Base-by-base conservation (phyloP, 2,113 vertebrate species). In the Oenanthe melanoleuca region DNA sequence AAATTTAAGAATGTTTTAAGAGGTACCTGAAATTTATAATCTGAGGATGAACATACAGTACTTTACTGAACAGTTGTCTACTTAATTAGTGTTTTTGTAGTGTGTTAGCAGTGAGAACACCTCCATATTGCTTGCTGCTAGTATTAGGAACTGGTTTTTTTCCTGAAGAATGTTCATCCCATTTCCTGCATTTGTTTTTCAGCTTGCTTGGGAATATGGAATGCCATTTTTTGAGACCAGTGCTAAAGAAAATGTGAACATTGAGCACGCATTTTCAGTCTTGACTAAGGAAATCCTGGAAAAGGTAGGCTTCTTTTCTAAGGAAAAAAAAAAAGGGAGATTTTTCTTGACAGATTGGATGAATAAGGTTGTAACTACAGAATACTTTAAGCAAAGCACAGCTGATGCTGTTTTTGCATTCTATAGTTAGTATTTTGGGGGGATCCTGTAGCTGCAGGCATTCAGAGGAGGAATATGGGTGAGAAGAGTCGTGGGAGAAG, bases 211-310 rank as follows among this genome's bases (percentile, higher is more conserved):
- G 98, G 98, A 98, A 73, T 95, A 96, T 44, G 97, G 97, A 72
- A 96, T 98, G 92, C 97, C 94, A 25, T 98, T 98, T 94, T 98
- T 97, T 96, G 98, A 98, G 89, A 98, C 98, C 63, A 98, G 98
- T 84, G 98, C 98, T 82, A 98, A 97, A 89, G 92, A 98, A 70
- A 97, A 98, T 20, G 92, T 97, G 86, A 98, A 98, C 74, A 97
- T 98, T 92, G 98, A 98, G 47, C 78, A 97, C 4, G 97, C 98
- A 20, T 98, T 98, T 95, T 95, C 88, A 75, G 45, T 94, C 61
- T 88, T 98, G 89, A 97, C 89, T 49, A 61, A 93, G 44, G 95
- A 97, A 80, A 98, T 98, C 93, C 64, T 98, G 78, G 96, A 95
- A 90, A 98, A 98, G 97, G 97, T 98, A 97, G 52, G 96, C n/a